phyloP scores from a whole-genome alignment of 2,888 invertebrate genomes.

The Drosophila maculinotata region DNA sequence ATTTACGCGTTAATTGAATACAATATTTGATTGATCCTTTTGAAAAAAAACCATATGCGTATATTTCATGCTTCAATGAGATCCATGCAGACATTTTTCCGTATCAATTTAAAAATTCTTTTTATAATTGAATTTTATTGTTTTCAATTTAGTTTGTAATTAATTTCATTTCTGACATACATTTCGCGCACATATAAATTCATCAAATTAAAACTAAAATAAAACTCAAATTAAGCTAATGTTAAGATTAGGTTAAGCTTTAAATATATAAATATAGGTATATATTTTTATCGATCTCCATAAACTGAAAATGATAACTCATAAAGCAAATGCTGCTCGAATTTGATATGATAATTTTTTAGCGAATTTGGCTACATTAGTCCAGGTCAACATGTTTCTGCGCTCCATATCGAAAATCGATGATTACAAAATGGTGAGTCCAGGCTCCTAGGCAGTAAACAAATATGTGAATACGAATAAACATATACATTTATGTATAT shows the following conservation, averaged over 20 bases:
- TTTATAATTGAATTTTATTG: slow-evolving; percentile 29
- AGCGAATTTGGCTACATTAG: slow-evolving; percentile 94
- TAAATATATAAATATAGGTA: neutral
- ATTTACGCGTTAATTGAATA: slow-evolving; percentile 1
- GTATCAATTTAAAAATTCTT: slow-evolving; percentile 20
- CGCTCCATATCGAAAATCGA: slow-evolving; percentile 99
- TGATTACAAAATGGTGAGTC: slow-evolving; percentile 99
- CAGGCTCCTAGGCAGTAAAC: slow-evolving; percentile 39
- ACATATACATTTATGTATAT: slow-evolving; percentile 23
- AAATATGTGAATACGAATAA: slow-evolving; percentile 30
- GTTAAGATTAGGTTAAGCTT: slow-evolving; percentile 29
- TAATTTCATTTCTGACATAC: slow-evolving; percentile 47
- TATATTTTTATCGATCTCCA: slow-evolving; percentile 5
- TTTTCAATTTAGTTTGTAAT: slow-evolving; percentile 26
- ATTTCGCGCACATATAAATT: slow-evolving; percentile 72
- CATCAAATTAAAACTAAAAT: slow-evolving; percentile 57
- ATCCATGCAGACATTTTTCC: slow-evolving; percentile 85
- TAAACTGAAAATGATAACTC: slow-evolving; percentile 24
- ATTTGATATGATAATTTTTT: slow-evolving; percentile 83
- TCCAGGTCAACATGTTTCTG: slow-evolving; percentile 97
- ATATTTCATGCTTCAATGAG: slow-evolving; percentile 72
- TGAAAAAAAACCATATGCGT: neutral
- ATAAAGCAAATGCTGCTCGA: slow-evolving; percentile 45
- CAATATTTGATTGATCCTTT: neutral
- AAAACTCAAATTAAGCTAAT: slow-evolving; percentile 34